Evolutionary conservation across 2,888 invertebrate species (phyloP).

Genomic region (Hydraecia micacea): DNA sequence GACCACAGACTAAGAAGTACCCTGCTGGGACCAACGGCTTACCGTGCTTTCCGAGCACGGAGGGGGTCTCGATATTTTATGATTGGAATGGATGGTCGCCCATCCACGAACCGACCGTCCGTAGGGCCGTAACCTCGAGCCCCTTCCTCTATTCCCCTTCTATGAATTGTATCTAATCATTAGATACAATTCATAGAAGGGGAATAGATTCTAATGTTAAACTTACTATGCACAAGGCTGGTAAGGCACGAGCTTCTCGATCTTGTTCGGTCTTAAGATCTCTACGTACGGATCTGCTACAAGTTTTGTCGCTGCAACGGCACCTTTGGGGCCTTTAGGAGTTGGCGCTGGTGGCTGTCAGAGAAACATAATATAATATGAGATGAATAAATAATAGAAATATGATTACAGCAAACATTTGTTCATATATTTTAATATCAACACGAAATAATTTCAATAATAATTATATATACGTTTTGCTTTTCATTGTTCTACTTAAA

Average conservation of each 20-base stretch:
- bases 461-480: constrained; percentile 42
- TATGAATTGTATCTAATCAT: too few relatives aligned
- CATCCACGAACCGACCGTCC: neutral
- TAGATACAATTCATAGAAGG: too few relatives aligned
- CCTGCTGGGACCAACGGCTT: neutral
- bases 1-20: too few relatives aligned
- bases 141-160: neutral
- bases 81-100: neutral
- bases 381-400: neutral
- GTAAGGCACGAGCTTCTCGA: constrained; percentile 85
- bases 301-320: constrained; percentile 77
- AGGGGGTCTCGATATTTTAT: neutral
- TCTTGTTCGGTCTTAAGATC: constrained; percentile 79
- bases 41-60: neutral
- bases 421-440: constrained; percentile 70
- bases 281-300: constrained; percentile 87
- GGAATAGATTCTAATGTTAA: neutral
- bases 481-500: constrained; percentile 81
- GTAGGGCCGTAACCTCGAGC: neutral
- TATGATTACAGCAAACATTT: constrained; percentile 15
- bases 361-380: neutral
- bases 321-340: constrained; percentile 77
- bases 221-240: constrained; percentile 88
- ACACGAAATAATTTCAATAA: constrained; percentile 67
- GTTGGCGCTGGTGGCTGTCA: constrained; percentile 85